Percentiles rank a stretch among this genome's conserved stretches.
phyloP scores from a whole-genome alignment of 2,797 vertebrate species.

The Acrossocheilus fasciatus region DNA sequence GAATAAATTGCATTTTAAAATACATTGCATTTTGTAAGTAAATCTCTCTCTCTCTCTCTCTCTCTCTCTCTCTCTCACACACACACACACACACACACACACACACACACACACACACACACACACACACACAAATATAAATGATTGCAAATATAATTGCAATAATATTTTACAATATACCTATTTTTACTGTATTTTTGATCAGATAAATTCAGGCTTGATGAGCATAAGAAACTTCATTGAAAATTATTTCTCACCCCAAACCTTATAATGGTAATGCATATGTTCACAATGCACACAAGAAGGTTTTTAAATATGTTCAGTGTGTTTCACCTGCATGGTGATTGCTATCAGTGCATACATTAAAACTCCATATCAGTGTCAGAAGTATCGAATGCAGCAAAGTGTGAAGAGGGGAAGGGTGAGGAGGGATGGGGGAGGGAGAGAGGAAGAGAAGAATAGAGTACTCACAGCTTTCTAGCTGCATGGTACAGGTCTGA shows the following conservation, averaged over 20 bases:
- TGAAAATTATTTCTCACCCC: background rate
- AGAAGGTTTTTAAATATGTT: background rate
- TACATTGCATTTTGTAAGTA: background rate
- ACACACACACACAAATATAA: background rate
- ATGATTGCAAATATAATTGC: too few relatives aligned
- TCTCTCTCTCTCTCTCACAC: too few relatives aligned
- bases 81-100: too few relatives aligned
- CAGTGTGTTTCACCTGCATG: background rate
- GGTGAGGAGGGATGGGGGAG: background rate
- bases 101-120: too few relatives aligned
- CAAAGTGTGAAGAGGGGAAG: constrained; percentile 12
- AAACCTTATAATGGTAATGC: background rate
- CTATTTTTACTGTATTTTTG: background rate
- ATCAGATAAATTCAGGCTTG: background rate
- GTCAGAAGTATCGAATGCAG: background rate
- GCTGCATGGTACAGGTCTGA: constrained; percentile 95
- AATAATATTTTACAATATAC: too few relatives aligned
- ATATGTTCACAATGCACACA: background rate
- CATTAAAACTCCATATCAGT: constrained; percentile 15
- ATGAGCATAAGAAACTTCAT: background rate
- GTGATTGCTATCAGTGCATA: background rate
- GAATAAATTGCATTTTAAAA: background rate
- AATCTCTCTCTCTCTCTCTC: too few relatives aligned
- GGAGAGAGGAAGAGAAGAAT: constrained; percentile 46
- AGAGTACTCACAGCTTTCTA: constrained; percentile 93